phyloP scores from a whole-genome alignment of 1,140 invertebrate species.

The Drosophila oshimai region DNA sequence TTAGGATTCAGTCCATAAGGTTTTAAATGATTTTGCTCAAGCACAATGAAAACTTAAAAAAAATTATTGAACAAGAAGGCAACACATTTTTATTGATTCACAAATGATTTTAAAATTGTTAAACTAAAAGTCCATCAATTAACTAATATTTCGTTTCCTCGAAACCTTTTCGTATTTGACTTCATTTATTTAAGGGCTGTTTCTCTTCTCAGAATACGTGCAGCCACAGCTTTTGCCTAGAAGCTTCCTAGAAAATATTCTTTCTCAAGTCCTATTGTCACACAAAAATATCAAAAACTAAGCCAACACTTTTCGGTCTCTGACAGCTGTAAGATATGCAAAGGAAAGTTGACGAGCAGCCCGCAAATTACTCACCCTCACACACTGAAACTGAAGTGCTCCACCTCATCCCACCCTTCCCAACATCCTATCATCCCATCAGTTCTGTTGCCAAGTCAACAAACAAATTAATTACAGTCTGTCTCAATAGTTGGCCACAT shows the following conservation, averaged over 20 bases:
- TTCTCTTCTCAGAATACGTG: neutral
- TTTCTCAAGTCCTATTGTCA: constrained; percentile 8
- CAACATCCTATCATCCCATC: neutral
- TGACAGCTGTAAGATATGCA: constrained; percentile 62
- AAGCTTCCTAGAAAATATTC: constrained; percentile 21
- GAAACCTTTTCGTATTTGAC: no score
- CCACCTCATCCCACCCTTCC: no score
- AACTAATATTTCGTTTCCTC: no score
- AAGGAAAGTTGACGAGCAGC: constrained; percentile 64
- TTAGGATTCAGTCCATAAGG: no score
- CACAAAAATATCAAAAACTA: constrained; percentile 47
- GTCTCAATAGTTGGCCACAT: constrained; percentile 75
- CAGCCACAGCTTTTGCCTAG: neutral
- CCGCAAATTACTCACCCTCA: constrained; percentile 49
- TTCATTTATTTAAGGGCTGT: neutral
- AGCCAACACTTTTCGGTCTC: constrained; percentile 44
- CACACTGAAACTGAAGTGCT: neutral
- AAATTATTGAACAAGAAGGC: no score
- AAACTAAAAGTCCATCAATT: no score
- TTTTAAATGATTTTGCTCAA: no score
- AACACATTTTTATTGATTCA: no score
- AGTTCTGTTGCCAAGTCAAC: constrained; percentile 71
- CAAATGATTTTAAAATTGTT: no score
- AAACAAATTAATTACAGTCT: constrained; percentile 79
- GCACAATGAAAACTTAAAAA: no score